A percentile compares a stretch with the other conserved stretches of the same genome.
Conservation (phyloP, 2,797 vertebrate genomes). For the Rachycentron canadum region DNA sequence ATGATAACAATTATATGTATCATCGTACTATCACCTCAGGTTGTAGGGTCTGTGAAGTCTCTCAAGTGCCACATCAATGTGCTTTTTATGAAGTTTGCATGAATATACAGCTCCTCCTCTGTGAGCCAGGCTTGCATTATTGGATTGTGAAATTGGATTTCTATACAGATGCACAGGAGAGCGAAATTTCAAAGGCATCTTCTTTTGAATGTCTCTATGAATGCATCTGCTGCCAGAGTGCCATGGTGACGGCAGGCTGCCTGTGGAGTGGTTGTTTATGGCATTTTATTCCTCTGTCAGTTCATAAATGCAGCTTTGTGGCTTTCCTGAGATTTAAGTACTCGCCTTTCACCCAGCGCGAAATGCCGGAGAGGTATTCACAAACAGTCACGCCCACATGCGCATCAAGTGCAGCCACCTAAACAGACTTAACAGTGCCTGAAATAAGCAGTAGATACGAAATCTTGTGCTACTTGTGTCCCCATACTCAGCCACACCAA, state of each 20-base stretch:
- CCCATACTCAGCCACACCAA: neutral
- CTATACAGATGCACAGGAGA: neutral
- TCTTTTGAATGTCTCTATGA: slow-evolving; percentile 1
- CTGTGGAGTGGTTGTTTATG: slow-evolving; percentile 70
- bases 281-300: slow-evolving; percentile 75
- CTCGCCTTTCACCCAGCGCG: slow-evolving; percentile 58
- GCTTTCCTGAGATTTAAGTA: slow-evolving; percentile 71
- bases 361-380: slow-evolving; percentile 61
- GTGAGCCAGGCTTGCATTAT: slow-evolving; percentile 29
- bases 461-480: slow-evolving; percentile 21
- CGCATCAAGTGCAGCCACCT: slow-evolving; percentile 50
- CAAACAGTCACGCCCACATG: slow-evolving; percentile 61
- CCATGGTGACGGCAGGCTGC: slow-evolving; percentile 61
- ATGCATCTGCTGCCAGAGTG: slow-evolving; percentile 20
- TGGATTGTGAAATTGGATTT: slow-evolving; percentile 35
- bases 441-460: slow-evolving; percentile 40
- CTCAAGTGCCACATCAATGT: slow-evolving; percentile 36
- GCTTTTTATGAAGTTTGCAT: slow-evolving; percentile 25
- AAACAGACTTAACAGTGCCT: slow-evolving; percentile 52
- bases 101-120: slow-evolving; percentile 29
- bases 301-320: slow-evolving; percentile 82
- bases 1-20: slow-evolving; percentile 23
- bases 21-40: slow-evolving; percentile 26
- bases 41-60: neutral
- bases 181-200: slow-evolving; percentile 26